phyloP scores from a whole-genome alignment of 2,113 vertebrate genomes.

The Vidua macroura region DNA sequence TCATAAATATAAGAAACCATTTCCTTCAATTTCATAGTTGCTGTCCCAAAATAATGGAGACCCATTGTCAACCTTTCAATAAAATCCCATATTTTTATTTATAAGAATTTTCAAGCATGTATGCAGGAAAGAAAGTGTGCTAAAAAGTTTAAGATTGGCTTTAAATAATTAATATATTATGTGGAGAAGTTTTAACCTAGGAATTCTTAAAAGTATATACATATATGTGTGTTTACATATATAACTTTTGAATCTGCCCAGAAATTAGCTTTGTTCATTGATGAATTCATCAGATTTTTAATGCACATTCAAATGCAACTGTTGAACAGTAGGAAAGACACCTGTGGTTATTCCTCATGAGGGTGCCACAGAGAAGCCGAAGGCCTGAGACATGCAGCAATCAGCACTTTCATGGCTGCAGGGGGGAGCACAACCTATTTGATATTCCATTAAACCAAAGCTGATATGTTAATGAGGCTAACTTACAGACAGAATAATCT shows the following conservation, averaged over 20 bases:
- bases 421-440: background rate
- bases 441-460: background rate
- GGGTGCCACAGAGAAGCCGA: accelerated
- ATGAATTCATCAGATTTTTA: background rate
- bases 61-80: background rate
- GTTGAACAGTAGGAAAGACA: background rate
- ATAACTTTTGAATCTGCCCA: background rate
- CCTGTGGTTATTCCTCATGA: background rate
- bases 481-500: background rate
- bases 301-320: background rate
- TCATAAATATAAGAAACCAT: background rate
- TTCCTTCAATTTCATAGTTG: background rate
- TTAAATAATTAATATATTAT: background rate
- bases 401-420: background rate
- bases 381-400: background rate
- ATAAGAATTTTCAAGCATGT: background rate
- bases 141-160: background rate
- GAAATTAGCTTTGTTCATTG: background rate
- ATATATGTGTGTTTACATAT: accelerated
- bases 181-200: background rate
- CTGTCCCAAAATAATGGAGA: background rate
- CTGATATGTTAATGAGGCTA: background rate
- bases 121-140: background rate
- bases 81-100: background rate
- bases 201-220: background rate